Evolutionary conservation across 2,888 invertebrate species (phyloP).

Genomic region (Odontomyia ornata): DNA sequence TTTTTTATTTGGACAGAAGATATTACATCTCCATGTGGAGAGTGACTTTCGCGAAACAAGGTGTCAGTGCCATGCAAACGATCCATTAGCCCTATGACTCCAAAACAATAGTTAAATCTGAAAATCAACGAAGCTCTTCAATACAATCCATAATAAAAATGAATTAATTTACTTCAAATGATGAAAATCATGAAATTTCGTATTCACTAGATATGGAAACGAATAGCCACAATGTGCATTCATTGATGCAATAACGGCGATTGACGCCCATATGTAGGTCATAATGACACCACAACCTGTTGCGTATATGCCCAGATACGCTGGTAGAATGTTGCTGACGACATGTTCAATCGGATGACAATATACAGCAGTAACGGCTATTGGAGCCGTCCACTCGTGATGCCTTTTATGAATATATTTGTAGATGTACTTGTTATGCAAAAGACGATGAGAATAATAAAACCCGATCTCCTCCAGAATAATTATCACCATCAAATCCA

Average conservation of each 20-base stretch:
- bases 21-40: no score
- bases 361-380: slow-evolving; percentile 81
- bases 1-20: no score
- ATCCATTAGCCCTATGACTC: slow-evolving; percentile 82
- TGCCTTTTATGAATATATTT: slow-evolving; percentile 86
- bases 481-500: no score
- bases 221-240: slow-evolving; percentile 88
- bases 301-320: slow-evolving; percentile 76
- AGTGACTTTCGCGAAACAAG: slow-evolving; percentile 72
- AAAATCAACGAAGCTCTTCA: no score
- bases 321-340: slow-evolving; percentile 80
- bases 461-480: no score
- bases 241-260: slow-evolving; percentile 80
- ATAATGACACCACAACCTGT: slow-evolving; percentile 81
- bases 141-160: no score
- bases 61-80: slow-evolving; percentile 84
- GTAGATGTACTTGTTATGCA: slow-evolving; percentile 79
- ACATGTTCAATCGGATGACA: slow-evolving; percentile 82
- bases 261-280: slow-evolving; percentile 79
- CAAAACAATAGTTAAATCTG: slow-evolving; percentile 86
- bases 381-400: slow-evolving; percentile 89
- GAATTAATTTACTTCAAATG: slow-evolving; percentile 75
- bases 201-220: slow-evolving; percentile 84
- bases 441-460: slow-evolving; percentile 81
- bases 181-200: slow-evolving; percentile 88